These are phyloP conservation scores for Entomobrya proxima DNA, from an alignment of 2,888 invertebrate species.

Conservation along the genomic window DNA sequence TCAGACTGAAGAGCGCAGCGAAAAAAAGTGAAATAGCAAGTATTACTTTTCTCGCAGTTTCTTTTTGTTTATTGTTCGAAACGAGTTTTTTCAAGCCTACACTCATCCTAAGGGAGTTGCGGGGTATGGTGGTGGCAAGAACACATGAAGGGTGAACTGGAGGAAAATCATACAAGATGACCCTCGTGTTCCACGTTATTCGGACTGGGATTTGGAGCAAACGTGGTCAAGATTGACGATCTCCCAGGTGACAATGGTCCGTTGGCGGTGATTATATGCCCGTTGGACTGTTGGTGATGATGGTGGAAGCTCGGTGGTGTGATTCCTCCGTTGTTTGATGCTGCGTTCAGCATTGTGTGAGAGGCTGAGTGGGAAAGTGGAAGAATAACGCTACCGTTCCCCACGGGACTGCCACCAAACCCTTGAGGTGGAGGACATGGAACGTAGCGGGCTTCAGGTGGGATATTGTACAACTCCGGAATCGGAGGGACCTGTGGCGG, in stretches of 20 bases:
- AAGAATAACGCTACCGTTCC: conserved; percentile 81
- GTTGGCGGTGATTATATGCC: conserved; percentile 72
- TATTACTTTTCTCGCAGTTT: no score
- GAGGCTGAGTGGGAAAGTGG: conserved; percentile 77
- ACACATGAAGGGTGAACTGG: conserved; percentile 45
- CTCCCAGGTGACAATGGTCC: conserved; percentile 74
- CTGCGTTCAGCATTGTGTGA: conserved; percentile 73
- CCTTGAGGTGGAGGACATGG: conserved; percentile 88
- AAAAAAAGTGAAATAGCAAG: no score
- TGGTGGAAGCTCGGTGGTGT: conserved; percentile 78
- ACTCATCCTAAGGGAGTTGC: neutral
- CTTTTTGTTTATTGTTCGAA: neutral
- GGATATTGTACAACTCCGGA: conserved; percentile 89
- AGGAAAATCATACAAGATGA: conserved; percentile 76
- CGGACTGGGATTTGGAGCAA: conserved; percentile 76
- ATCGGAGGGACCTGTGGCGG: conserved; percentile 85
- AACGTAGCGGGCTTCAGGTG: conserved; percentile 84
- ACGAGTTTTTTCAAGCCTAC: neutral
- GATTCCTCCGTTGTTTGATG: neutral
- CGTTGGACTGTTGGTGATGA: conserved; percentile 77
- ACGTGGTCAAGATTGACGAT: conserved; percentile 76
- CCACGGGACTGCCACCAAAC: conserved; percentile 80
- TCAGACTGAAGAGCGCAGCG: no score
- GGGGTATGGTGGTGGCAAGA: neutral
- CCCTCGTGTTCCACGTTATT: conserved; percentile 76